Evolutionary conservation across 1,140 invertebrate genomes (phyloP).

Genomic region (Lethrus apterus): DNA sequence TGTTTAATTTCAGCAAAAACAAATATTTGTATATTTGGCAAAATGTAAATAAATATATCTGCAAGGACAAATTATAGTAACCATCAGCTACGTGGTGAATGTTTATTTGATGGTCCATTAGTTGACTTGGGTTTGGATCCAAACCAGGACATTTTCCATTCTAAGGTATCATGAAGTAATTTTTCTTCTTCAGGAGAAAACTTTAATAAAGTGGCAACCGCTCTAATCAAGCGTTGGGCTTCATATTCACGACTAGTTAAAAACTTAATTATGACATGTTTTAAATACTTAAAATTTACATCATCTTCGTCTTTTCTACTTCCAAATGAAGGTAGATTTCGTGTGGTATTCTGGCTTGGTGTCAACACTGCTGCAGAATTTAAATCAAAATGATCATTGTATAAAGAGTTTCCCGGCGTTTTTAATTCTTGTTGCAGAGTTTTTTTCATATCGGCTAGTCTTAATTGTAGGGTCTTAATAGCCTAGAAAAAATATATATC

Average conservation of each 20-base stretch:
- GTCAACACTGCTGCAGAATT: constrained; percentile 43
- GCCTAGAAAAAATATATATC: constrained; percentile 51
- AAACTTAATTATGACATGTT: constrained; percentile 89
- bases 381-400: constrained; percentile 24
- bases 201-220: constrained; percentile 75
- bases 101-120: constrained; percentile 20
- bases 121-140: constrained; percentile 32
- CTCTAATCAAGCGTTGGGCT: constrained; percentile 81
- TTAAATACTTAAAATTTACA: constrained; percentile 81
- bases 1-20: too few species aligned
- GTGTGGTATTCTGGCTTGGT: constrained; percentile 46
- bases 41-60: too few species aligned
- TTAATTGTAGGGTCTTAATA: constrained; percentile 80
- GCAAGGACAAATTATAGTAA: constrained; percentile 21
- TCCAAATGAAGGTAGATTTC: constrained; percentile 44
- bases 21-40: too few species aligned
- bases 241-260: constrained; percentile 80
- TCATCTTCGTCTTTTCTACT: constrained; percentile 57
- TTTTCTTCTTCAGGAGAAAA: constrained; percentile 82
- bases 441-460: constrained; percentile 82
- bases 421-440: constrained; percentile 80
- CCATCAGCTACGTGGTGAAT: constrained; percentile 31
- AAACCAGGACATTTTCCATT: constrained; percentile 86
- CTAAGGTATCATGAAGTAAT: constrained; percentile 75
- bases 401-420: constrained; percentile 35